Conservation (phyloP, 1,140 invertebrate species). For the Aricia agestis region DNA sequence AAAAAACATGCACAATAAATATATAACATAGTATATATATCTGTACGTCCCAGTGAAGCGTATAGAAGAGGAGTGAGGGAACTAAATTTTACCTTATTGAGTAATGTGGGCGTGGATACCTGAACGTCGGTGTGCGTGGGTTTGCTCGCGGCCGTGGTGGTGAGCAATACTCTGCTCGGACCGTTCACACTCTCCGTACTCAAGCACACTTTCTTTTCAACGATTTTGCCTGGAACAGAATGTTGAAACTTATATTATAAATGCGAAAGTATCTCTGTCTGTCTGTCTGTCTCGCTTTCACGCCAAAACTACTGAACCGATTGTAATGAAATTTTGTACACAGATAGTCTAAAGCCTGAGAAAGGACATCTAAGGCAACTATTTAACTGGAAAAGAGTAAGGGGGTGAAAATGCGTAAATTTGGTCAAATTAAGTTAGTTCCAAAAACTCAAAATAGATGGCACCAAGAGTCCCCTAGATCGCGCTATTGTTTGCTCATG, state of each 20-base stretch:
- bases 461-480: too few species aligned
- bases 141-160: slow-evolving; percentile 40
- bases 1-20: not conserved
- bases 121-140: slow-evolving; percentile 67
- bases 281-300: too few species aligned
- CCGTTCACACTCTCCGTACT: slow-evolving; percentile 68
- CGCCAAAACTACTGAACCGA: too few species aligned
- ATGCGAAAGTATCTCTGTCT: not conserved
- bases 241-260: too few species aligned
- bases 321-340: too few species aligned
- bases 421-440: too few species aligned
- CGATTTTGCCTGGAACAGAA: slow-evolving; percentile 74
- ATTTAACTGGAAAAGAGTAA: too few species aligned
- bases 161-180: slow-evolving; percentile 55
- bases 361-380: too few species aligned
- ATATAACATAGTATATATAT: slow-evolving; percentile 6
- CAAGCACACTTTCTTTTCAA: slow-evolving; percentile 78
- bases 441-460: too few species aligned
- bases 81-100: slow-evolving; percentile 73
- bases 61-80: slow-evolving; percentile 39
- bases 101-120: slow-evolving; percentile 73
- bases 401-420: too few species aligned
- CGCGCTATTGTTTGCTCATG: too few species aligned
- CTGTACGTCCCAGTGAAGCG: slow-evolving; percentile 36
- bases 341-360: too few species aligned